Evolutionary conservation across 2,797 vertebrate species (phyloP), one percentile per base, ranked within the genome.

Genomic region (Nyctalus aviator): DNA sequence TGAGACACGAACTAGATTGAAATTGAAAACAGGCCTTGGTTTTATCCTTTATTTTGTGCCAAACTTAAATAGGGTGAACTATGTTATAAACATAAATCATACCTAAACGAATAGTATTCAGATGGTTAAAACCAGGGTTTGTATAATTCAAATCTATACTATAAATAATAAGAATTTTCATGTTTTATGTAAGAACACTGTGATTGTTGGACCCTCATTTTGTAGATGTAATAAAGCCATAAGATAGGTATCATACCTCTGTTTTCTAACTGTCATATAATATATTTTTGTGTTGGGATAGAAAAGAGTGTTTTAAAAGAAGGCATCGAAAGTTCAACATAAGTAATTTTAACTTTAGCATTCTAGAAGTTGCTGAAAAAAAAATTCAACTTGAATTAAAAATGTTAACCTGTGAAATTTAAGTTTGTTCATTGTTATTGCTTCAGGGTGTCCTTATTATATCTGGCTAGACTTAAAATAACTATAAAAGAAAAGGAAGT

Each of bases 391-490:
- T 93, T 95, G 92, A 91, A 76, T 91, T 83, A 88, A 88, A 96
- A 95, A 92, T 88, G 84, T 95, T 97, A 97, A 96, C 94, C 78
- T 93, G 88, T 92, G 84, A 93, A 97, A 97, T 93, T 96, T 96
- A 95, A 96, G 95, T 96, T 96, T 97, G 84, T 73, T 94, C 75
- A 57, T 82, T 96, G 91, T 97, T 96, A 88, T 92, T 97, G 93
- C 93, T 95, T 88, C 83, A 97, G 90, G 92, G 82, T 83, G 3
- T 68, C 55, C 85, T 96, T 95, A 96, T 96, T 97, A 88, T 96
- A 95, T 95, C 96, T 96, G 95, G 93, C 82, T 95, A 90, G 77
- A 87, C 88, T 96, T 96, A 96, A 97, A 96, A 96, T 97, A 96
- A 93, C 93, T 94, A 90, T 57, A 46, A 88, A 75, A 95, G 48